phyloP scores from a whole-genome alignment of 1,140 invertebrate genomes.

The Oppia nitens region DNA sequence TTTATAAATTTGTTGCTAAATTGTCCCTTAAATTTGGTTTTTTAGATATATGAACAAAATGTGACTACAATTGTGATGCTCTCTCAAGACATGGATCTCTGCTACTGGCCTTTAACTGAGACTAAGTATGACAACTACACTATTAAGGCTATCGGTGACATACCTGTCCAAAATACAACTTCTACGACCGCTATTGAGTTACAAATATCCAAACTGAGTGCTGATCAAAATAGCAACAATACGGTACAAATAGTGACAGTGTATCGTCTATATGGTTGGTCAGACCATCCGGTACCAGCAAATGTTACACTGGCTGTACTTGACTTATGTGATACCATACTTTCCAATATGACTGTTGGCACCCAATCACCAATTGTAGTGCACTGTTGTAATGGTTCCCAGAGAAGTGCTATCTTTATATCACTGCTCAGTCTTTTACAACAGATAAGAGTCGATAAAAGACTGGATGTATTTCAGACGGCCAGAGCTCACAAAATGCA shows the following conservation, averaged over 20 bases:
- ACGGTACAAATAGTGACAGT: constrained; percentile 15
- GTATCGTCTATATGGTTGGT: constrained; percentile 14
- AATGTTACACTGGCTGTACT: constrained; percentile 17
- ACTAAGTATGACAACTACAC: not conserved
- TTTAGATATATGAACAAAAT: not conserved
- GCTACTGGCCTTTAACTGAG: not conserved
- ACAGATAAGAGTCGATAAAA: constrained; percentile 57
- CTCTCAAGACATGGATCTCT: not conserved
- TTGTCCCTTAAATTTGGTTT: not conserved
- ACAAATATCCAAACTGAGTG: constrained; percentile 10
- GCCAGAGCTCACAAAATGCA: constrained; percentile 65
- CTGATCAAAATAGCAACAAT: constrained; percentile 12
- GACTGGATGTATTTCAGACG: constrained; percentile 66
- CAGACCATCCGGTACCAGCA: constrained; percentile 11
- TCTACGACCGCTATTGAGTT: not conserved
- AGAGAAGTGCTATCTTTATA: constrained; percentile 72
- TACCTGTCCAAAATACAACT: not conserved
- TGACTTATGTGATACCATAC: constrained; percentile 19
- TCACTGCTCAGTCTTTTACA: constrained; percentile 65
- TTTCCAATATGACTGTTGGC: constrained; percentile 1
- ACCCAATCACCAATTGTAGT: constrained; percentile 15
- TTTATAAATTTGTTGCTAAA: not conserved
- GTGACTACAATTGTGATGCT: not conserved
- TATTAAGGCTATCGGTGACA: not conserved
- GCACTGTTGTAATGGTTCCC: constrained; percentile 48